These are phyloP conservation scores for Enteromius fasciolatus DNA, from an alignment of 2,797 vertebrate species.

Conservation along the genomic window DNA sequence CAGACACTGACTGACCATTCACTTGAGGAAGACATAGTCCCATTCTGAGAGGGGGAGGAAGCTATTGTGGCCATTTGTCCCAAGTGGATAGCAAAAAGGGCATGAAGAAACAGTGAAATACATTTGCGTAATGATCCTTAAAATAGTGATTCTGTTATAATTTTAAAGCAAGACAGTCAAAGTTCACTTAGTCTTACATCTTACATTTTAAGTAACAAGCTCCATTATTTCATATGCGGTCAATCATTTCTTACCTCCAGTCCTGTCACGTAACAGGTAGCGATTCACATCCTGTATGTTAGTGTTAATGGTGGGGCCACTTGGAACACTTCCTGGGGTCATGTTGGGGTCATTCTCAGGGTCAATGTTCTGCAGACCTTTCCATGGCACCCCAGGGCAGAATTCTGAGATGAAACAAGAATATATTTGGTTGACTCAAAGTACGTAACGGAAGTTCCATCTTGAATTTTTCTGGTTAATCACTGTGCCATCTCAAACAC, in stretches of 20 bases:
- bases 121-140: neutral
- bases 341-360: constrained; percentile 98
- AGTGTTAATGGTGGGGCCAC: constrained; percentile 96
- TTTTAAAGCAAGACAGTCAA: neutral
- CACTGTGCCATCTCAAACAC: neutral
- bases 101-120: neutral
- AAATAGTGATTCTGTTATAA: neutral
- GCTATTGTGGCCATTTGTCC: constrained; percentile 57
- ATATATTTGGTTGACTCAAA: neutral
- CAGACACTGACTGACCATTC: constrained; percentile 91
- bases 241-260: constrained; percentile 83
- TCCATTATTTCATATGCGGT: neutral
- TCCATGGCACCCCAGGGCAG: constrained; percentile 98
- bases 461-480: neutral
- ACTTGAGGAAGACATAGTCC: constrained; percentile 87
- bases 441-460: neutral
- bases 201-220: neutral
- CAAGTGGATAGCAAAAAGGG: constrained; percentile 11
- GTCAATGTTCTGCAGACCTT: constrained; percentile 98
- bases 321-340: constrained; percentile 96
- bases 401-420: constrained; percentile 81
- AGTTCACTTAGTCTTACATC: neutral
- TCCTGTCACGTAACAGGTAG: constrained; percentile 92
- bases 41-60: constrained; percentile 87
- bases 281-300: constrained; percentile 98